Base-by-base conservation (phyloP, 2,113 vertebrate genomes). In the Stigmatopora nigra region DNA sequence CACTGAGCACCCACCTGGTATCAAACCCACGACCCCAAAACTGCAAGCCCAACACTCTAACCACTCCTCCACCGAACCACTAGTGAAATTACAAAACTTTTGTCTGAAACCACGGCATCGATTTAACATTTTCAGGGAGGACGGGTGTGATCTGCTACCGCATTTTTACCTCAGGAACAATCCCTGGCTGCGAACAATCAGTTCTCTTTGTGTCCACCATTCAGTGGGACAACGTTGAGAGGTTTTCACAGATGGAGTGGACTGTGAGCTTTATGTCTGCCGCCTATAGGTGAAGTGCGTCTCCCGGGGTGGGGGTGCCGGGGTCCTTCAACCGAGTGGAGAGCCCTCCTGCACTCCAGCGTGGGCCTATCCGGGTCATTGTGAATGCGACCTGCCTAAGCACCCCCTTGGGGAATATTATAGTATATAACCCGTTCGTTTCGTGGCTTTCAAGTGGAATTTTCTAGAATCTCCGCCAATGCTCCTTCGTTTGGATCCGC, bases 341-440 rank as follows among this genome's bases (percentile, higher is more conserved):
- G 25, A 31, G 25, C 25, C 25, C 25, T 31, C 25, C 25, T 3
- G 77, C 85, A 81, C 86, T 89, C 84, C 82, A 88, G 77, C 64
- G 45, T 52, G 48, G 67, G 75, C 70, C 88, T 85, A 82, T 85
- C 86, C 83, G 85, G 82, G 83, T 84, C 69, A 44, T 71, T 79
- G 63, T 88, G 85, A 88, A 88, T 85, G 78, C 83, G 77, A 85
- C 76, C 84, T 75, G 78, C 87, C 84, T 69, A 41, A 61, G 45
- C 85, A 83, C 87, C n/a, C 59, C 7, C 69, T n/a, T n/a, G 77
- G 85, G 84, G 85, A 85, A 81, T 88, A 87, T 88, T 84, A 81
- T 87, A 79, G 84, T 76, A 36, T n/a, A 38, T 38, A n/a, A n/a
- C 35, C 41, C 58, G 67, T 49, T 25, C 46, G 46, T 0, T 58